Evolutionary conservation across 2,113 vertebrate species (phyloP).

Genomic region (Motacilla tschutschensis): DNA sequence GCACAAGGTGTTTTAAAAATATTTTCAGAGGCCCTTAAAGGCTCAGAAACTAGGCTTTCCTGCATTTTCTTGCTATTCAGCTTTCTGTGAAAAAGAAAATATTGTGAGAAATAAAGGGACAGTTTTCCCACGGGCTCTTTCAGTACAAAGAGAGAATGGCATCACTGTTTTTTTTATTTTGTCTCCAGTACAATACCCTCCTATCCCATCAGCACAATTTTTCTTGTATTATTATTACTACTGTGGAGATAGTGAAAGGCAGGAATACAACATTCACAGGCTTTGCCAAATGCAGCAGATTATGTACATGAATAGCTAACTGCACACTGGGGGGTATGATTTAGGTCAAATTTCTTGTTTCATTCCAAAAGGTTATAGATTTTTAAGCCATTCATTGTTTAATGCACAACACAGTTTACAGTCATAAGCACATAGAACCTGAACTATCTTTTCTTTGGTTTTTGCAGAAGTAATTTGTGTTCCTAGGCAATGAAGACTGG

Average conservation of each 20-base stretch:
- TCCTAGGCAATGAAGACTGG: conserved; percentile 6
- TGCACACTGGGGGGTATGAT: conserved; percentile 38
- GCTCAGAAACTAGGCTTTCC: background rate
- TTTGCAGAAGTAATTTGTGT: conserved; percentile 4
- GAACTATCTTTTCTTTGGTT: conserved; percentile 27
- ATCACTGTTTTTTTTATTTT: conserved; percentile 29
- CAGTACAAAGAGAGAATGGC: conserved; percentile 38
- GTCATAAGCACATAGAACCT: background rate
- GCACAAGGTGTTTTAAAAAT: background rate
- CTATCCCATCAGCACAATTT: conserved; percentile 67
- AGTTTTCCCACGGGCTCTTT: conserved; percentile 45
- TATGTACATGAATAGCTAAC: conserved; percentile 54
- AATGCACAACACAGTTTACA: background rate
- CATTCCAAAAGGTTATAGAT: conserved; percentile 50
- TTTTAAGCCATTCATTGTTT: conserved; percentile 22
- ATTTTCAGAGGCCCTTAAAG: background rate
- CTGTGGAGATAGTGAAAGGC: conserved; percentile 61
- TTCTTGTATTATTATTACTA: conserved; percentile 46
- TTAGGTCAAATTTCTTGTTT: conserved; percentile 62
- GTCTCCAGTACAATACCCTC: conserved; percentile 53
- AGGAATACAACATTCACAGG: conserved; percentile 16
- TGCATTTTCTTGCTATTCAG: conserved; percentile 1
- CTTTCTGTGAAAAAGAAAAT: conserved; percentile 27
- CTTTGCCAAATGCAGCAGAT: conserved; percentile 37
- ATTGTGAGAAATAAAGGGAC: conserved; percentile 52